Evolutionary conservation across 2,888 invertebrate species (phyloP), one percentile per base, ranked within the genome.

Genomic region (Hydroisotoma schaefferi): DNA sequence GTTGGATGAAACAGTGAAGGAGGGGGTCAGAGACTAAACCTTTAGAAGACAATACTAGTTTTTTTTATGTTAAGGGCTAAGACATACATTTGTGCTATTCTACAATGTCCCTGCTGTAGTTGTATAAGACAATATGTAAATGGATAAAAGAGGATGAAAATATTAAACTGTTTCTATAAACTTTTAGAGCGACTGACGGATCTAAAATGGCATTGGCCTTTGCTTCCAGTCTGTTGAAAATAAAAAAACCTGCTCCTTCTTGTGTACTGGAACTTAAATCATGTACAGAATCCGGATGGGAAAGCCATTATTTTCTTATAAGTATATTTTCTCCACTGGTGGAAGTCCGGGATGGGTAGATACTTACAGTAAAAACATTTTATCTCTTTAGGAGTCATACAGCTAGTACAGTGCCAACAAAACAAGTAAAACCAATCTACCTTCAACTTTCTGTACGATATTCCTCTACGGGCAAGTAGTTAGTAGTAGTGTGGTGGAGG

Each of bases 161-260:
- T 18, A 5, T 40, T 40, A 40, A 5, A 15, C 15, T 15, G 20
- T 40, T 4, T 5, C 40, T 40, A 5, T 40, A 40, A 8, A 33
- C 15, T 10, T 33, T 10, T 33, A 33, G 33, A 15, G 20, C 5
- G n/a, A 20, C n/a, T 18, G 40, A 40, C 20, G 20, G 40, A 40
- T 8, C 33, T 33, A 40, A 18, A 40, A 40, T 40, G 20, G 40
- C 40, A 5, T 40, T 40, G 40, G n/a, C 40, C 40, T 40, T 40
- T 40, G 40, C 40, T 15, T 40, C 40, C 33, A 33, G 33, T 40
- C n/a, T 40, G n/a, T 40, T 40, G 15, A 40, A n/a, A n/a, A n/a
- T n/a, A n/a, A n/a, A 40, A 40, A 20, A 40, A 40, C 40, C n/a
- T 5, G 8, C 20, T 40, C 20, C n/a, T 20, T 40, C 40, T 15